Evolutionary conservation across 1,140 invertebrate species (phyloP).

Genomic region (Danaus plexippus): DNA sequence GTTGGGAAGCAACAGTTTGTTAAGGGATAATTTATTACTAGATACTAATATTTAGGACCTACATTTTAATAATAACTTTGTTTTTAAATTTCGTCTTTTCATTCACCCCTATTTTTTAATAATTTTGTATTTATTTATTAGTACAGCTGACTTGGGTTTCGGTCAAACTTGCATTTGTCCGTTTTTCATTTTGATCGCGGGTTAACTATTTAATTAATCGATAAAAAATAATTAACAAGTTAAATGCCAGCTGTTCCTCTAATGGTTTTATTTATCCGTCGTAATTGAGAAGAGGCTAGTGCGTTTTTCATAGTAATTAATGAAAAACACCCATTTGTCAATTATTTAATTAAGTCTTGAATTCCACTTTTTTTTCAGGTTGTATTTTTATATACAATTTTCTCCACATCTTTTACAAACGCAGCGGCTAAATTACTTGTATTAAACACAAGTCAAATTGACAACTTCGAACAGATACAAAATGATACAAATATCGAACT

Average conservation of each 20-base stretch:
- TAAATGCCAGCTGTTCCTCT: slow-evolving; percentile 9
- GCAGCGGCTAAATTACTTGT: background rate
- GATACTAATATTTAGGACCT: no score
- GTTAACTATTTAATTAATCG: no score
- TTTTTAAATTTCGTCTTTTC: no score
- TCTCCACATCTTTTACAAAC: background rate
- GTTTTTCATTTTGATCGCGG: no score
- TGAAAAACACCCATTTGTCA: slow-evolving; percentile 21
- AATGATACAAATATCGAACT: slow-evolving; percentile 31
- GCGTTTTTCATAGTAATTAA: slow-evolving; percentile 15
- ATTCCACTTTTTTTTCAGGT: slow-evolving; percentile 6
- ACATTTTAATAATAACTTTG: no score
- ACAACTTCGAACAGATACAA: slow-evolving; percentile 4
- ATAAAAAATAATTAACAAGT: slow-evolving; percentile 7
- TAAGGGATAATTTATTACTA: no score
- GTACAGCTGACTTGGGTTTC: no score
- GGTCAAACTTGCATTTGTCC: no score
- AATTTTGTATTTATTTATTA: no score
- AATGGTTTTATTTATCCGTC: slow-evolving; percentile 15
- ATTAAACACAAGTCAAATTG: slow-evolving; percentile 3
- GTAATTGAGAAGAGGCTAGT: slow-evolving; percentile 22
- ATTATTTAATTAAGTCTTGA: slow-evolving; percentile 28
- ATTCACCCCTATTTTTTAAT: no score
- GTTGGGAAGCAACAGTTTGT: no score
- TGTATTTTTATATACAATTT: slow-evolving; percentile 5